These are phyloP conservation scores for Sinocyclocheilus rhinocerous DNA, from an alignment of 2,113 vertebrate species.

Conservation along the genomic window DNA sequence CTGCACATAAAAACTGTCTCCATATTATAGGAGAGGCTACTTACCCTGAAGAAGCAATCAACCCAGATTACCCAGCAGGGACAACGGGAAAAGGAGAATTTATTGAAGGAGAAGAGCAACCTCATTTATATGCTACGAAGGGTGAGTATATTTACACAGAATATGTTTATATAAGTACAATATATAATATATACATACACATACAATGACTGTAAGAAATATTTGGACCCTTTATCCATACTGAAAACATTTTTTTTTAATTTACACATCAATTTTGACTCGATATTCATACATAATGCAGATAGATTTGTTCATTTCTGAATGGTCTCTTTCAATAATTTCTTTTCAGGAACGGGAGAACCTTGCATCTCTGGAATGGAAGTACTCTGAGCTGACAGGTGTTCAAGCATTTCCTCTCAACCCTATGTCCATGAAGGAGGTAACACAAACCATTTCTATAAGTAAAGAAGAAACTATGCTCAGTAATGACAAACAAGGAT, in stretches of 20 bases:
- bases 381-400: constrained; percentile 85
- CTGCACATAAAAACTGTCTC: constrained; percentile 75
- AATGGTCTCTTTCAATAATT: neutral
- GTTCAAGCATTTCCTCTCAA: constrained; percentile 83
- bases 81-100: constrained; percentile 90
- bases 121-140: constrained; percentile 91
- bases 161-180: neutral
- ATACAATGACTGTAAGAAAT: too few species aligned
- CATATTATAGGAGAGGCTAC: constrained; percentile 83
- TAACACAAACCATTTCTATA: constrained; percentile 56
- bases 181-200: too few species aligned
- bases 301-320: neutral
- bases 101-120: constrained; percentile 91
- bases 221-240: too few species aligned
- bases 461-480: neutral
- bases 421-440: constrained; percentile 85
- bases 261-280: too few species aligned
- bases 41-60: constrained; percentile 90
- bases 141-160: constrained; percentile 67
- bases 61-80: constrained; percentile 90
- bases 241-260: too few species aligned
- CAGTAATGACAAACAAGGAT: neutral
- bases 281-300: neutral
- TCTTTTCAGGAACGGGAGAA: constrained; percentile 87
- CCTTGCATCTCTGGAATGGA: constrained; percentile 88